Evolutionary conservation across 2,888 invertebrate genomes (phyloP).

Genomic region (Mamestra brassicae): DNA sequence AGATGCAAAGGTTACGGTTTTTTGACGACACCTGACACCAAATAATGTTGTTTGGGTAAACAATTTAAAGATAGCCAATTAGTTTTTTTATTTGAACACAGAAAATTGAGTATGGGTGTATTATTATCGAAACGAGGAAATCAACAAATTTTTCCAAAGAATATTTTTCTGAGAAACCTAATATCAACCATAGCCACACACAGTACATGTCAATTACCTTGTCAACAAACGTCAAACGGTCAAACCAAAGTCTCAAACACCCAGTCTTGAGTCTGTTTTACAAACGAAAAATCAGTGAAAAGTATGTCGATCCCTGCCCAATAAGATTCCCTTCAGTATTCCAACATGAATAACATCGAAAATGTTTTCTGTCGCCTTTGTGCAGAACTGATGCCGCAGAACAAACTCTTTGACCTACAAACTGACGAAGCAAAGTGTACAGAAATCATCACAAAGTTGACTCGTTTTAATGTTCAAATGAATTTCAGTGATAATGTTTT

Average conservation of each 20-base stretch:
- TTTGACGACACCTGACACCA: background rate
- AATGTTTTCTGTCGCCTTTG: slow-evolving; percentile 76
- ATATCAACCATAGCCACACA: background rate
- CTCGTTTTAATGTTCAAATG: slow-evolving; percentile 72
- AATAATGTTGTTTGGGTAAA: background rate
- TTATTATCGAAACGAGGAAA: background rate
- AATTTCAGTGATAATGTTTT: slow-evolving; percentile 71
- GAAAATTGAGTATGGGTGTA: background rate
- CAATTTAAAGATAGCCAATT: background rate
- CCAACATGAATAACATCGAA: slow-evolving; percentile 66
- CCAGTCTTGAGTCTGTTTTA: background rate
- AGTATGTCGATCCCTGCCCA: slow-evolving; percentile 21
- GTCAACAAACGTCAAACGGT: slow-evolving; percentile 7
- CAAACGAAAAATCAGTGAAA: slow-evolving; percentile 3
- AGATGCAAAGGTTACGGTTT: slow-evolving; percentile 10
- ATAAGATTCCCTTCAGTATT: slow-evolving; percentile 3
- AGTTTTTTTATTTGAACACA: background rate
- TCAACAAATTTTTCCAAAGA: background rate
- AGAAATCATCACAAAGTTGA: slow-evolving; percentile 74
- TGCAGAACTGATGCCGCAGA: slow-evolving; percentile 74
- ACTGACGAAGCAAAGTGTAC: slow-evolving; percentile 64
- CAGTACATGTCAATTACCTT: background rate
- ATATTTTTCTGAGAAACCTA: background rate
- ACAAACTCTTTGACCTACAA: slow-evolving; percentile 74
- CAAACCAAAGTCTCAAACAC: background rate